phyloP scores from a whole-genome alignment of 2,797 vertebrate genomes.

The Malurus leucopterus region DNA sequence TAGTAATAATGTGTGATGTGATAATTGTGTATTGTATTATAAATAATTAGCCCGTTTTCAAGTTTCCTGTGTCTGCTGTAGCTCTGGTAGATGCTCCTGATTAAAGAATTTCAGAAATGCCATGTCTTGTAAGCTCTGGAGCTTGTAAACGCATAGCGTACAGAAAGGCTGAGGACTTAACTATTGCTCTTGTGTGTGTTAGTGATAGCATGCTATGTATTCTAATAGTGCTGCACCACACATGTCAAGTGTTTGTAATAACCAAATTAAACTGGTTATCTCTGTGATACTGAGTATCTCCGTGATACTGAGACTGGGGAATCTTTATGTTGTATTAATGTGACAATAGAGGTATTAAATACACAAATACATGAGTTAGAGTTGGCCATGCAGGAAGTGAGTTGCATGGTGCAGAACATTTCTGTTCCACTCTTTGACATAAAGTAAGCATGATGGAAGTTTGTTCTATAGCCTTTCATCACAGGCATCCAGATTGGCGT shows the following conservation, averaged over 20 bases:
- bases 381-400: background rate
- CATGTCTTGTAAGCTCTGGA: background rate
- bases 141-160: background rate
- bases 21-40: background rate
- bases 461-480: background rate
- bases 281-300: background rate
- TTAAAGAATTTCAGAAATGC: background rate
- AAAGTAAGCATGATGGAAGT: background rate
- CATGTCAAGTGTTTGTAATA: background rate
- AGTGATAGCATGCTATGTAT: background rate
- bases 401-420: background rate
- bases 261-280: background rate
- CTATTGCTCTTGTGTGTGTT: background rate
- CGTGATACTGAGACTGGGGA: background rate
- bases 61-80: background rate
- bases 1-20: background rate
- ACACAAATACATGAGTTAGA: accelerated
- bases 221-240: background rate
- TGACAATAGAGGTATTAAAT: background rate
- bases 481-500: background rate
- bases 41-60: background rate
- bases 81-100: background rate
- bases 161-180: background rate
- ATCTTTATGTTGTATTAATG: background rate
- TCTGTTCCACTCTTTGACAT: background rate